Conservation (phyloP, 2,888 invertebrate genomes). For the Meganola albula region DNA sequence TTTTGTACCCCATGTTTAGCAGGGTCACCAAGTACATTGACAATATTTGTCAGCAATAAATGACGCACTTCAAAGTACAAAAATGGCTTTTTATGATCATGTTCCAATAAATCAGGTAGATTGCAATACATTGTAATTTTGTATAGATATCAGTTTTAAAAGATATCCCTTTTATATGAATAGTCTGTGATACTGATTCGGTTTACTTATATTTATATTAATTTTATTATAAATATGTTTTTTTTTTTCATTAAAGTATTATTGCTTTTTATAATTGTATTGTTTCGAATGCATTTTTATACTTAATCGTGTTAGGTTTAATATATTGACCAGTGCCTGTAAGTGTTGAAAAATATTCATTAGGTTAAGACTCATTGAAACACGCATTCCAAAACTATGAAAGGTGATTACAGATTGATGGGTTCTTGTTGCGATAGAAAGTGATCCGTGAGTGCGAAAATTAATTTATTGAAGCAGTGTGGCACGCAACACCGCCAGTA, state of each 20-base stretch:
- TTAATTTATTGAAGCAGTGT: too few relatives aligned
- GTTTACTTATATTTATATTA: slow-evolving; percentile 15
- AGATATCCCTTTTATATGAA: slow-evolving; percentile 33
- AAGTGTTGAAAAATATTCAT: slow-evolving; percentile 72
- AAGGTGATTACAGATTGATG: background rate
- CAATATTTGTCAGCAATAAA: slow-evolving; percentile 45
- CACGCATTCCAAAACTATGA: slow-evolving; percentile 29
- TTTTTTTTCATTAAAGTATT: too few relatives aligned
- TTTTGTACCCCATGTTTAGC: slow-evolving; percentile 21
- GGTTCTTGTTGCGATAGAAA: too few relatives aligned
- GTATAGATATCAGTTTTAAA: slow-evolving; percentile 18
- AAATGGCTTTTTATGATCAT: slow-evolving; percentile 48
- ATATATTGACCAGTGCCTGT: slow-evolving; percentile 67
- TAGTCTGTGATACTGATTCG: slow-evolving; percentile 65
- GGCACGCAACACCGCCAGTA: too few relatives aligned
- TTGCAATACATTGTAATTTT: slow-evolving; percentile 24
- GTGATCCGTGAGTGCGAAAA: too few relatives aligned
- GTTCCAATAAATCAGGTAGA: slow-evolving; percentile 48
- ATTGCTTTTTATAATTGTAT: slow-evolving; percentile 21
- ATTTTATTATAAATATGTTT: background rate
- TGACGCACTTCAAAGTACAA: slow-evolving; percentile 71
- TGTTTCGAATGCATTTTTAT: slow-evolving; percentile 21
- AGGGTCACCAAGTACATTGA: slow-evolving; percentile 25
- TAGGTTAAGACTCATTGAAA: slow-evolving; percentile 30
- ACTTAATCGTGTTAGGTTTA: slow-evolving; percentile 30